Evolutionary conservation across 2,888 invertebrate genomes (phyloP).

Genomic region (Tachina grossa): DNA sequence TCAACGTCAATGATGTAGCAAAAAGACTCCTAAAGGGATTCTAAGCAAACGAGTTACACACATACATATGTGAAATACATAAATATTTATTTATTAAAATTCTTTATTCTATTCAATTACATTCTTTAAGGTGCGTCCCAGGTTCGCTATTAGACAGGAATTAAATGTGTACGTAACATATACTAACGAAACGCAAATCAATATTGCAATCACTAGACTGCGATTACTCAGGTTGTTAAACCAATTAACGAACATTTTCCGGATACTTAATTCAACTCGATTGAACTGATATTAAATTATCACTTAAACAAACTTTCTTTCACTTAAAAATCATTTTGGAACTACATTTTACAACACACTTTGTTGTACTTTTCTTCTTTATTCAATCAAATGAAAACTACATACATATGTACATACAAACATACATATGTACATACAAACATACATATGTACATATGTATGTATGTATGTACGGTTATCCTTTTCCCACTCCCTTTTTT

Average conservation of each 20-base stretch:
- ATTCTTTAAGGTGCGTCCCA: constrained; percentile 84
- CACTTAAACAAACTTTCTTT: constrained; percentile 5
- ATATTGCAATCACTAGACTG: constrained; percentile 82
- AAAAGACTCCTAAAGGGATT: constrained; percentile 82
- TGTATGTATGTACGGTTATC: too few species aligned
- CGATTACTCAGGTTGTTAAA: constrained; percentile 82
- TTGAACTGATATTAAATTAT: constrained; percentile 11
- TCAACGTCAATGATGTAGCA: constrained; percentile 64
- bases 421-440: constrained; percentile 19
- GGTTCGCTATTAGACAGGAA: constrained; percentile 84
- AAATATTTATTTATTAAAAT: background rate
- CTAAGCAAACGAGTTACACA: constrained; percentile 73
- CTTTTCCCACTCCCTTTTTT: constrained; percentile 61
- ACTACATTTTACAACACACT: constrained; percentile 17
- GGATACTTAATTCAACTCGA: constrained; percentile 1
- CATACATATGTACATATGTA: too few species aligned
- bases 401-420: constrained; percentile 14
- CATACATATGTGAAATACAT: background rate
- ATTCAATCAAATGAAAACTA: constrained; percentile 38
- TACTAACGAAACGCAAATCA: constrained; percentile 84
- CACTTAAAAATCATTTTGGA: constrained; percentile 23
- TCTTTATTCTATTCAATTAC: constrained; percentile 76
- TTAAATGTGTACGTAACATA: constrained; percentile 86
- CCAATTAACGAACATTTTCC: constrained; percentile 80
- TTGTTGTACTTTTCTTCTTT: background rate